These are phyloP conservation scores for Caradrina clavipalpis DNA, from an alignment of 2,888 invertebrate genomes.

Conservation along the genomic window DNA sequence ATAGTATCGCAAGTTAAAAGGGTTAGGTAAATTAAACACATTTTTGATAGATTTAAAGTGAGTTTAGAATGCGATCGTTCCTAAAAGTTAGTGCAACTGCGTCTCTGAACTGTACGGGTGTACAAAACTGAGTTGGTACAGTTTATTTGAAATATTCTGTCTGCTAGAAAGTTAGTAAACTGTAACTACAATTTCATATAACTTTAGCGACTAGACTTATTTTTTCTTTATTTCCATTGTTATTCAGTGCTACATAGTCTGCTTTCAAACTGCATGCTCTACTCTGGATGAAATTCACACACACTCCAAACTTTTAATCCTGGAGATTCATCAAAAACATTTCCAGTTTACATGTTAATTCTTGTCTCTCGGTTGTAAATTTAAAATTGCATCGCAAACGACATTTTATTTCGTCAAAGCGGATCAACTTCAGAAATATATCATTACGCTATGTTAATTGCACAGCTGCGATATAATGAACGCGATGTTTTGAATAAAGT, in stretches of 20 bases:
- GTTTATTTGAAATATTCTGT: too few species aligned
- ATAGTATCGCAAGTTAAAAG: too few species aligned
- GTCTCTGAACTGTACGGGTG: too few species aligned
- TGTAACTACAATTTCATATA: neutral
- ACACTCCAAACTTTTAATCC: constrained; percentile 13
- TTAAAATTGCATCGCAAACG: constrained; percentile 43
- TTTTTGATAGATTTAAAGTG: too few species aligned
- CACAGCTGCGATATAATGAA: constrained; percentile 40
- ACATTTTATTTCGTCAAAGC: constrained; percentile 36
- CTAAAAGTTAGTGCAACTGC: too few species aligned
- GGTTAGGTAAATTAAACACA: too few species aligned
- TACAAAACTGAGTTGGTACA: too few species aligned
- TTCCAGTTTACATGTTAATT: constrained; percentile 42
- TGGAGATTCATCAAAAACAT: constrained; percentile 26
- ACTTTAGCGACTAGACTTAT: neutral
- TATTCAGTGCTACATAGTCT: neutral
- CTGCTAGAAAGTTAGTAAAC: neutral
- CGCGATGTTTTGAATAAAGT: constrained; percentile 24
- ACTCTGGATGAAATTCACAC: constrained; percentile 1
- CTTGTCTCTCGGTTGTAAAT: constrained; percentile 7
- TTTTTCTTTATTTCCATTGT: neutral
- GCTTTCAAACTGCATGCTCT: constrained; percentile 5
- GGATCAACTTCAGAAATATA: constrained; percentile 52
- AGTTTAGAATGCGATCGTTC: too few species aligned
- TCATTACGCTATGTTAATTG: constrained; percentile 48